Evolutionary conservation across 1,140 invertebrate genomes (phyloP).

Genomic region (Conopomorpha cramerella): DNA sequence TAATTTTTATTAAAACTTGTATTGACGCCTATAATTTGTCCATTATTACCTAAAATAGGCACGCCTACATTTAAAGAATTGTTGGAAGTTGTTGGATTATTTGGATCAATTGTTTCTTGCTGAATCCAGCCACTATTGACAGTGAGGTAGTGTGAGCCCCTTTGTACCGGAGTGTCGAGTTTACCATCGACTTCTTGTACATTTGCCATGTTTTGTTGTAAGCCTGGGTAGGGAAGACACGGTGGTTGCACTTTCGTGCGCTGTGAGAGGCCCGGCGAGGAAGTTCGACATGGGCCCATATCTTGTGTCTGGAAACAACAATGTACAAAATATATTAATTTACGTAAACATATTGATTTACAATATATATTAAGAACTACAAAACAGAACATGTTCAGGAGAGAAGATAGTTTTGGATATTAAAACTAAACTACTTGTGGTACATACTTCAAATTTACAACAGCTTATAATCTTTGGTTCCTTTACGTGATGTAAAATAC

Average conservation of each 20-base stretch:
- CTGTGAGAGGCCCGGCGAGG: slow-evolving; percentile 22
- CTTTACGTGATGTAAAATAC: too few relatives aligned
- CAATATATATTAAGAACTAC: too few relatives aligned
- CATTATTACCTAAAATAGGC: slow-evolving; percentile 60
- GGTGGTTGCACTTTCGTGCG: slow-evolving; percentile 16
- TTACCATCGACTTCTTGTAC: slow-evolving; percentile 27
- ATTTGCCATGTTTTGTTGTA: slow-evolving; percentile 22
- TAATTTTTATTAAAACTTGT: slow-evolving; percentile 30
- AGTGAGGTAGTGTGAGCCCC: slow-evolving; percentile 45
- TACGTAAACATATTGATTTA: too few relatives aligned
- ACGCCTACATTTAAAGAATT: slow-evolving; percentile 25
- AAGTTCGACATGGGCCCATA: slow-evolving; percentile 2
- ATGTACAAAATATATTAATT: too few relatives aligned
- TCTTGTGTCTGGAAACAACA: background rate
- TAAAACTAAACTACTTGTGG: too few relatives aligned
- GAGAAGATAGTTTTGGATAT: too few relatives aligned
- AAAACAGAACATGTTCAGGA: too few relatives aligned
- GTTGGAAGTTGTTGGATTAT: slow-evolving; percentile 13
- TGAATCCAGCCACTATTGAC: slow-evolving; percentile 51
- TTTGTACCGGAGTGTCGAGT: slow-evolving; percentile 37
- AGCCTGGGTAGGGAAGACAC: slow-evolving; percentile 13
- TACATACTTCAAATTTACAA: too few relatives aligned
- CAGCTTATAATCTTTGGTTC: too few relatives aligned
- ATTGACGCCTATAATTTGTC: slow-evolving; percentile 63
- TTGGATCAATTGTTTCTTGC: slow-evolving; percentile 25